Conservation (phyloP, 1,140 invertebrate species). For the Danaus melanippus region DNA sequence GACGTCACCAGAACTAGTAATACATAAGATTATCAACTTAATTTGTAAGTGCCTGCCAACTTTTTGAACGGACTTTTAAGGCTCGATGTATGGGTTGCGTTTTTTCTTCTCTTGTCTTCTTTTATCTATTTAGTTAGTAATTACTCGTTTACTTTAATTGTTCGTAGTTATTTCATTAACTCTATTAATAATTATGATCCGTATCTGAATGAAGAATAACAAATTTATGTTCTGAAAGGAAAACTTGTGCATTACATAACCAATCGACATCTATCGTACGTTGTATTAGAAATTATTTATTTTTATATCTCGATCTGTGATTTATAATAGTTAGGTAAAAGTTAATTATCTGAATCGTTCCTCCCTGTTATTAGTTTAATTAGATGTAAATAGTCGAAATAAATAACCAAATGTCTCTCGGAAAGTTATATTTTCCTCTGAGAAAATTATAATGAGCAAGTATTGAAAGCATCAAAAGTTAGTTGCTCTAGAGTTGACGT, state of each 20-base stretch:
- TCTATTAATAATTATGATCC: slow-evolving; percentile 27
- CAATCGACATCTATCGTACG: not conserved
- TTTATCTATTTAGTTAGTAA: slow-evolving; percentile 41
- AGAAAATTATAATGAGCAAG: too few species aligned
- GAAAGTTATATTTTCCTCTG: too few species aligned
- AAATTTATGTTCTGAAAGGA: slow-evolving; percentile 50
- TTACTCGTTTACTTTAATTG: slow-evolving; percentile 37
- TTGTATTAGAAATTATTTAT: slow-evolving; percentile 15
- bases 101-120: slow-evolving; percentile 37
- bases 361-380: slow-evolving; percentile 18
- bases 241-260: slow-evolving; percentile 17
- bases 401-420: too few species aligned
- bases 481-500: too few species aligned
- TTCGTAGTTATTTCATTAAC: slow-evolving; percentile 20
- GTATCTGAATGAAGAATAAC: slow-evolving; percentile 40
- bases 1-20: slow-evolving; percentile 59
- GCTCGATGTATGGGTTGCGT: slow-evolving; percentile 25
- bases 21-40: slow-evolving; percentile 49
- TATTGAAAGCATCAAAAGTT: too few species aligned
- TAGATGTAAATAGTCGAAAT: slow-evolving; percentile 7
- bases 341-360: slow-evolving; percentile 51
- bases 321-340: slow-evolving; percentile 63
- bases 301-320: slow-evolving; percentile 63
- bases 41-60: slow-evolving; percentile 59
- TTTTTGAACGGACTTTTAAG: slow-evolving; percentile 52